Base-by-base conservation (phyloP, 2,888 invertebrate species). In the Escarpia spicata region DNA sequence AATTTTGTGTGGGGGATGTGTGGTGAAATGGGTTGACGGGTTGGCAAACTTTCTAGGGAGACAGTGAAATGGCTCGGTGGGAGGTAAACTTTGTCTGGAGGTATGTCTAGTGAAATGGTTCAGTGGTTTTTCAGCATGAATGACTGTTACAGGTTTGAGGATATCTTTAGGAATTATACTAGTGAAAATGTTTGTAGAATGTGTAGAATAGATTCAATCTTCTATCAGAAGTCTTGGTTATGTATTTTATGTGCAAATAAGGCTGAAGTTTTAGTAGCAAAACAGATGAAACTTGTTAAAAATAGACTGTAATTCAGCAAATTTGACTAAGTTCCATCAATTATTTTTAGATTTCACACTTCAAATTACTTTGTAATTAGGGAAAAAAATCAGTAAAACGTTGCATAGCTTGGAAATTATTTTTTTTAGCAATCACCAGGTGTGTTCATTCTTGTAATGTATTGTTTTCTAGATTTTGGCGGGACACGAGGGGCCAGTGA, bases 401-500 rank as follows among this genome's bases (percentile, higher is more conserved):
- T 12, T 52, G 52, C 12, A 75, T 26, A 75, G 75, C 75, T 19
- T 75, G n/a, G n/a, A 75, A 26, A 75, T 75, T 19, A 26, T 26
- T 26, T 75, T 37, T 52, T 0, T 45, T n/a, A 26, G 6, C 75
- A 19, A 19, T 75, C 15, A 52, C 52, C 52, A 52, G 52, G n/a
- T 31, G 91, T 2, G n/a, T 31, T 37, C 91, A 43, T n/a, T 44
- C 43, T 91, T 44, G 44, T 43, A 31, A 43, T 90, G 12, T 37
- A 10, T 91, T 91, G 93, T 43, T 43, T 44, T 94, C 43, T 94
- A 96, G 96, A 95, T 97, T 52, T 97, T 99, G 94, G 97, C 98
- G 91, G 99, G 99, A 0, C 99, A 99, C 96, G 98, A 98, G 96
- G 99, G 98, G 1, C 99, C 99, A 0, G 98, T 99, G 2, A 97